Evolutionary conservation across 2,888 invertebrate genomes (phyloP), one percentile per base, ranked within the genome.

Genomic region (Nemotelus nigrinus): DNA sequence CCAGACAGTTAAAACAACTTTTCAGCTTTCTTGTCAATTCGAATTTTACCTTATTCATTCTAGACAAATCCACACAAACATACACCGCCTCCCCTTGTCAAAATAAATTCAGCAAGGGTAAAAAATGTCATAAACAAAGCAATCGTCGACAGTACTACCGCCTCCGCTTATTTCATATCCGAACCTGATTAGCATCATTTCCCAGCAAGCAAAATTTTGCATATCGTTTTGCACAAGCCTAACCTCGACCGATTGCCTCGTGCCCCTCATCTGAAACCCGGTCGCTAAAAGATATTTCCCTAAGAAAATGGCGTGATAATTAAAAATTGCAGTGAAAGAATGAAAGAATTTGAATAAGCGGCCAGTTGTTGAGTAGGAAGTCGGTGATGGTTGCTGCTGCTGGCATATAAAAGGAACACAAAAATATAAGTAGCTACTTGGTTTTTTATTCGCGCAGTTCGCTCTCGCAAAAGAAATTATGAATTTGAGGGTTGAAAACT

Each of bases 101-200:
- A 70, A 41, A 53, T 70, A 70, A 70, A 70, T 70, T 70, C 25
- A 70, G 70, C 70, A 44, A 25, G 53, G 41, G 55, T 55, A 53
- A 55, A 70, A 53, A 70, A 70, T 70, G 10, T 41, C 55, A 70
- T 70, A 70, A 70, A 70, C 70, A 70, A 70, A 53, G 55, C 70
- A 43, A 48, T 55, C 43, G 70, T 70, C 55, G 53, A 43, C 53
- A 55, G 8, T 53, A 53, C 70, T 25, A 25, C 25, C 25, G 25
- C 25, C 55, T 4, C 70, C 55, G 55, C 53, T 70, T 70, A 70
- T 55, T 43, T 45, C 65, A 50, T 53, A 47, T 43, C 70, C 70
- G 70, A 70, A 70, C 70, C 70, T 70, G 55, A 70, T 55, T 70
- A 70, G 70, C 43, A 43, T 70, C 55, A 70, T 55, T 55, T 70